Base-by-base conservation (phyloP, 2,888 invertebrate species). In the Drosophila acutilabella region DNA sequence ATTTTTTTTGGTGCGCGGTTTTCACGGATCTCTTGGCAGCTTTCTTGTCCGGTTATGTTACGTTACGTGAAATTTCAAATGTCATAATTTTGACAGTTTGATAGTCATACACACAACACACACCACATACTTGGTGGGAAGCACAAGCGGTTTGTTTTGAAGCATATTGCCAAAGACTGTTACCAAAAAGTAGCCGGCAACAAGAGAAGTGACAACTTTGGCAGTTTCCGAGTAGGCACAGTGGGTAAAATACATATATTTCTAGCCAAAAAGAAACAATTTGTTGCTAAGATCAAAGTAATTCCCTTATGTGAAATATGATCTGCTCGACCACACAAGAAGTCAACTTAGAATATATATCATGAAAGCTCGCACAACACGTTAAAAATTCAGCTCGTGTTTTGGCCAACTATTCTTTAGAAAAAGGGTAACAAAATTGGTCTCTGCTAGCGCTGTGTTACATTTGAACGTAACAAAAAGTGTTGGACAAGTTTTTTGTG, bases 31-130 rank as follows among this genome's bases (percentile, higher is more conserved):
- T 76, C 53, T 74, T 61, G 64, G 71, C 61, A 69, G 89, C 87
- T 87, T 80, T 87, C 84, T 83, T 88, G 89, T 80, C 74, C 83
- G 80, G 80, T 86, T 78, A 65, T 68, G 73, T 81, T 74, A 69
- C 75, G 73, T 76, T 89, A 88, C 87, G 89, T 86, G 89, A 88
- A 86, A 86, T 89, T 89, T 86, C 89, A 86, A 89, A 89, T 89
- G 89, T 86, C 89, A 88, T 80, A 83, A 83, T 89, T 86, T 80
- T 89, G 86, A 86, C 86, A 86, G 86, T 77, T 84, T 88, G 86
- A 86, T 86, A 82, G 87, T 76, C 80, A 69, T 40, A 78, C 64
- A 68, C 53, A 69, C 53, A 64, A 20, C 20, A 65, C 44, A 66
- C 53, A 57, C 30, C 56, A 58, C 59, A 26, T 18, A 45, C n/a